Conservation (phyloP, 1,140 invertebrate genomes). For the Drosophila lini region DNA sequence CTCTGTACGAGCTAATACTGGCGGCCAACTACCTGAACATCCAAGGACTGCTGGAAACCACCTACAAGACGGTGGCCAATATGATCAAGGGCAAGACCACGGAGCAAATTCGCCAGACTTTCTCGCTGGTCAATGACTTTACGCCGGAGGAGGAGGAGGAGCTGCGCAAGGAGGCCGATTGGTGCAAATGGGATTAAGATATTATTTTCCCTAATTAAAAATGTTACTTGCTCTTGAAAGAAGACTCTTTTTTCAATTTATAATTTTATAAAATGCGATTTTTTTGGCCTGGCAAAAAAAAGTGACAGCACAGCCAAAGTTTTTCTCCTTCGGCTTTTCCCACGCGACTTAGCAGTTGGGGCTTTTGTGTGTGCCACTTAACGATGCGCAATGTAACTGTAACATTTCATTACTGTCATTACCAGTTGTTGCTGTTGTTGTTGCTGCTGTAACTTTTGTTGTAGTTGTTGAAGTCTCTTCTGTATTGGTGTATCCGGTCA, state of each 20-base stretch:
- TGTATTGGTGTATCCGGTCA: conserved; percentile 26
- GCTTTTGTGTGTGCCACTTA: conserved; percentile 56
- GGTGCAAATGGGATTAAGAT: conserved; percentile 96
- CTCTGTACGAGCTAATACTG: conserved; percentile 96
- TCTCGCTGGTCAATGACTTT: conserved; percentile 99
- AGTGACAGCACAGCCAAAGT: conserved; percentile 1
- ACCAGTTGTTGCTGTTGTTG: conserved; percentile 29
- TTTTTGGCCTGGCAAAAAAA: neutral
- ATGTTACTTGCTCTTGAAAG: too few relatives aligned
- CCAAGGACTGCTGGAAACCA: conserved; percentile 97
- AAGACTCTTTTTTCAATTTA: neutral
- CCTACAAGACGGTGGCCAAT: conserved; percentile 99
- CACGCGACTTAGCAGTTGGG: conserved; percentile 36
- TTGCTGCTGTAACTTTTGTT: conserved; percentile 5
- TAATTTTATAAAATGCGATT: neutral
- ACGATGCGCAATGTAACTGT: conserved; percentile 63
- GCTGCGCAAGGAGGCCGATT: conserved; percentile 98
- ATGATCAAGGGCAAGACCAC: conserved; percentile 99
- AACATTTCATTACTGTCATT: conserved; percentile 71
- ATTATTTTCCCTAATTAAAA: neutral
- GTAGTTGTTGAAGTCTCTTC: neutral
- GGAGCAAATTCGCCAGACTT: conserved; percentile 99
- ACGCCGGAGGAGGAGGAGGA: conserved; percentile 97
- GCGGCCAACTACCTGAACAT: conserved; percentile 99
- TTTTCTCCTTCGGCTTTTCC: conserved; percentile 17